Evolutionary conservation across 2,113 vertebrate genomes (phyloP).

Genomic region (Geococcyx californianus): DNA sequence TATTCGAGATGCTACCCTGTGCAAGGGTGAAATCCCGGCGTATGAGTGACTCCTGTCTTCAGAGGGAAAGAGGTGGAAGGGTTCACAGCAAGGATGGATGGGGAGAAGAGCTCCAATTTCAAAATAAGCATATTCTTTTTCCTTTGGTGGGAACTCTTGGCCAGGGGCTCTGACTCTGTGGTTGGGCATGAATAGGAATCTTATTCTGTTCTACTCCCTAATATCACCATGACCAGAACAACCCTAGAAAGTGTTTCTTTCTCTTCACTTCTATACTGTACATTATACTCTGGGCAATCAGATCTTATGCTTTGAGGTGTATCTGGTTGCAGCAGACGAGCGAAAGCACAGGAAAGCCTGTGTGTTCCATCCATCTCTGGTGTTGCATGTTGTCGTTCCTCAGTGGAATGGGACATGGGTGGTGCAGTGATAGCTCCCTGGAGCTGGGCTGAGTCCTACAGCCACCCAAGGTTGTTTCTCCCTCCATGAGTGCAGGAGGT

Average conservation of each 20-base stretch:
- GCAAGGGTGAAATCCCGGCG: not conserved
- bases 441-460: not conserved
- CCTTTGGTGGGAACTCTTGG: not conserved
- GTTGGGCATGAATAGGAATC: not conserved
- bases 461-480: not conserved
- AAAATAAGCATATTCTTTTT: not conserved
- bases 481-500: not conserved
- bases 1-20: not conserved
- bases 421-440: not conserved
- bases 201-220: not conserved
- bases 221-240: not conserved
- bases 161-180: not conserved
- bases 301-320: not conserved
- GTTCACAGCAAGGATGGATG: not conserved
- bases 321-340: not conserved
- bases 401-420: not conserved
- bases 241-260: not conserved
- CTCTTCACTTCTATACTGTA: not conserved
- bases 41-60: not conserved
- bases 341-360: not conserved
- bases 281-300: not conserved
- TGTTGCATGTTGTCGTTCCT: not conserved
- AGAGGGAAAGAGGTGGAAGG: not conserved
- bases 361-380: not conserved
- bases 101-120: not conserved